Base-by-base conservation (phyloP, 1,140 invertebrate genomes). In the Listronotus oregonensis region DNA sequence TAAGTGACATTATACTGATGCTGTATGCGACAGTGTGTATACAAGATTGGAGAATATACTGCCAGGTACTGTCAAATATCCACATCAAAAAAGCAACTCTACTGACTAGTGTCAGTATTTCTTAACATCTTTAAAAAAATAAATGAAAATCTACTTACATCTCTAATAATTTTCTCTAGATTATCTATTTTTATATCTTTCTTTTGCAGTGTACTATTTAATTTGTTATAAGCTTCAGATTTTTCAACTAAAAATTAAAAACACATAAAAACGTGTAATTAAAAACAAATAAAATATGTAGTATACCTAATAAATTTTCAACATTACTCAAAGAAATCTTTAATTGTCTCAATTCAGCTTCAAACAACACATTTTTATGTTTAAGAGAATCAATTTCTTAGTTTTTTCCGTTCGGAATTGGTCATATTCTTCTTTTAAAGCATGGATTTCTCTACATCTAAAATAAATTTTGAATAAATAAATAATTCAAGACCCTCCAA, bases 401-500 rank as follows among this genome's bases (percentile, higher is more conserved):
- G 31, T 31, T 44, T 60, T 66, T 32, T 72, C 63, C 18, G 34
- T 18, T 62, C 73, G 71, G 31, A 71, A 71, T 15, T 69, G 62
- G 39, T 75, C 69, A 50, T 75, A 64, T 67, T 78, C 71, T 39
- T 73, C 60, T 44, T 59, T 74, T 51, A 79, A 69, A n/a, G 34
- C 37, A 49, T 73, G 60, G 32, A 77, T 69, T 71, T 79, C 76
- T 46, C 72, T 73, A 15, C 77, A 64, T 69, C 78, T 65, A 17
- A 34, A 46, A 44, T 27, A 27, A 49, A 15, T 21, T n/a, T 21
- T 27, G 5, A 21, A 9, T 50, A 21, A 17, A 9, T 10, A 27
- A 50, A 9, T 6, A 39, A 6, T 12, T 39, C 7, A 6, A 6
- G 37, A 12, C 6, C 37, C 6, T 8, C 37, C 12, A 12, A 8